Evolutionary conservation across 2,797 vertebrate genomes (phyloP).

Genomic region (Bovichtus variegatus): DNA sequence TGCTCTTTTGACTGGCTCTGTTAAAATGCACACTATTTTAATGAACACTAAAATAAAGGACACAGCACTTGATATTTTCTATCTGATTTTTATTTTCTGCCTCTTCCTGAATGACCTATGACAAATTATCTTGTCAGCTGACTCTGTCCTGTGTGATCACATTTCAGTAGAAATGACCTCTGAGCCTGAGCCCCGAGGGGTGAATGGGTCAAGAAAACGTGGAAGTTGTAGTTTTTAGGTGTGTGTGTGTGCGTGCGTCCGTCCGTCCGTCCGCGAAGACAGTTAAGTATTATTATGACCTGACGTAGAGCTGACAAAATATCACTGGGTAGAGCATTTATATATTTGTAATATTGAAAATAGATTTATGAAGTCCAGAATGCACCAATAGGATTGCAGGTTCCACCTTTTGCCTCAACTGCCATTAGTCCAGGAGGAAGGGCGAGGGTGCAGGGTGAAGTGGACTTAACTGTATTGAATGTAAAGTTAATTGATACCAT

Average conservation of each 20-base stretch:
- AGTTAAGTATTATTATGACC: conserved; percentile 71
- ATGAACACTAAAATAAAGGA: conserved; percentile 42
- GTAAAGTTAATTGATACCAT: conserved; percentile 80
- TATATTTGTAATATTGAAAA: conserved; percentile 77
- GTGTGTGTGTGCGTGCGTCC: background rate
- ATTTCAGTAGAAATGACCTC: conserved; percentile 33
- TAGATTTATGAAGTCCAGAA: conserved; percentile 77
- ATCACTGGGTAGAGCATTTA: conserved; percentile 75
- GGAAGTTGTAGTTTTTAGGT: conserved; percentile 43
- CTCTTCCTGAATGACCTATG: conserved; percentile 1
- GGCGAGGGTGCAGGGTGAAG: conserved; percentile 48
- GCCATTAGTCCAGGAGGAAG: conserved; percentile 55
- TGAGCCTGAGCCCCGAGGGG: conserved; percentile 28
- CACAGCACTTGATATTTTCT: conserved; percentile 39
- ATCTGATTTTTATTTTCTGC: background rate
- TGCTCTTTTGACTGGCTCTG: background rate
- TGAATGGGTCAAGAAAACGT: background rate
- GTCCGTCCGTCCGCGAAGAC: conserved; percentile 39
- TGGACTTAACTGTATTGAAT: conserved; percentile 83
- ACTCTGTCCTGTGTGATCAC: conserved; percentile 53
- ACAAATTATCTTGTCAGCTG: background rate
- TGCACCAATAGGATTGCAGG: conserved; percentile 71
- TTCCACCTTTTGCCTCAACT: conserved; percentile 44
- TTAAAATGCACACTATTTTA: conserved; percentile 9
- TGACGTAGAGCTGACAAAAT: conserved; percentile 74